Evolutionary conservation across 2,888 invertebrate genomes (phyloP), one percentile per base, ranked within the genome.

Genomic region (Oscheius sp.): DNA sequence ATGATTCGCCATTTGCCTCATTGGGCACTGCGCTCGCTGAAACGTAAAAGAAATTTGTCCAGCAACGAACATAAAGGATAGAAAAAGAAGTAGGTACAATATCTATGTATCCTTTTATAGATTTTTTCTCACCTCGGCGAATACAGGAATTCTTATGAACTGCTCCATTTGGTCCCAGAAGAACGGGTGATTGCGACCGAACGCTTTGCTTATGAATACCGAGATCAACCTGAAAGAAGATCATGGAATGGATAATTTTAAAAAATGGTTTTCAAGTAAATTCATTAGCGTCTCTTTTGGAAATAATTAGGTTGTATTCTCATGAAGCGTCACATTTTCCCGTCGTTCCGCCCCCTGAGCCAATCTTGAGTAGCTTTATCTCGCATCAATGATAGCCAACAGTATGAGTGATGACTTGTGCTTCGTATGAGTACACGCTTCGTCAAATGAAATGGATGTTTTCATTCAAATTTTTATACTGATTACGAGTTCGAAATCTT

Each of bases 191-290:
- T 50, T 73, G 73, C 10, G 77, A 77, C 3, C 77, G 73, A 15
- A 77, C 70, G 12, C 74, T 75, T 64, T 70, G 70, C 45, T 77
- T 77, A 46, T 74, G 77, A 33, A 77, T 77, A 23, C 77, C 77
- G 27, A 77, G 74, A 45, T 77, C 77, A 17, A 77, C 77, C 77
- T 77, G 52, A 65, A 65, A 53, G 29, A 5, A 53, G 2, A 6
- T 29, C 25, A 29, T n/a, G n/a, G n/a, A n/a, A n/a, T n/a, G n/a
- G n/a, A n/a, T n/a, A 6, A 3, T 55, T 55, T 6, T 55, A n/a
- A n/a, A n/a, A n/a, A n/a, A n/a, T 55, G 10, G 12, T 4, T 31
- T 37, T 57, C 25, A 29, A 57, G 17, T 2, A 57, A 37, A 29
- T 55, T 33, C 55, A 15, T 46, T 12, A 29, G 2, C 34, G 6